These are phyloP conservation scores for Pseudotriccus pelzelni DNA, from an alignment of 2,797 vertebrate genomes.

Conservation along the genomic window DNA sequence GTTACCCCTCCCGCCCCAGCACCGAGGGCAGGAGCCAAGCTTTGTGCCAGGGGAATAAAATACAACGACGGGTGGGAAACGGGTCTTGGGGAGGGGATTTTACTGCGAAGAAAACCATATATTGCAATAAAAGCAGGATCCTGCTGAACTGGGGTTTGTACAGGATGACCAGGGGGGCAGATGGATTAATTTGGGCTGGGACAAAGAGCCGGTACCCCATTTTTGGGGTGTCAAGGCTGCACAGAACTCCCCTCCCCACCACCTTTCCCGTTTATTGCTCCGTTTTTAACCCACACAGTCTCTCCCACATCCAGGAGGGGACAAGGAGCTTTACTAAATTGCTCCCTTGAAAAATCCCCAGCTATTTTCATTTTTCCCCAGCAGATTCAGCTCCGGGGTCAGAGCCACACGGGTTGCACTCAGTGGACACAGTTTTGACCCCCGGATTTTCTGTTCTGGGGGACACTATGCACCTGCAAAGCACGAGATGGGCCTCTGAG, in stretches of 20 bases:
- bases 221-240: neutral
- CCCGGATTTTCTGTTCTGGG: neutral
- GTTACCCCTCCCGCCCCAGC: accelerated
- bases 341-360: neutral
- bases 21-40: accelerated
- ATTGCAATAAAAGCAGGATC: constrained; percentile 20
- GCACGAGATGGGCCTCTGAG: accelerated
- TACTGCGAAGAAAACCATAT: neutral
- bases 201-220: neutral
- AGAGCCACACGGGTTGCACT: accelerated
- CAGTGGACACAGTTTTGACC: accelerated
- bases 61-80: accelerated
- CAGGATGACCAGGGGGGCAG: accelerated
- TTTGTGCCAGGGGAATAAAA: neutral
- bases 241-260: neutral
- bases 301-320: neutral
- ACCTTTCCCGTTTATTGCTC: constrained; percentile 22
- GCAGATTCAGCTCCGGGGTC: accelerated
- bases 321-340: neutral
- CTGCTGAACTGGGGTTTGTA: neutral
- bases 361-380: neutral
- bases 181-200: neutral
- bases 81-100: neutral
- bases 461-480: neutral
- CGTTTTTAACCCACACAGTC: neutral